Percentiles rank a stretch among this genome's conserved stretches.
These are phyloP conservation scores for Thamnophis sirtalis DNA, from an alignment of 2,113 vertebrate species.

Conservation along the genomic window DNA sequence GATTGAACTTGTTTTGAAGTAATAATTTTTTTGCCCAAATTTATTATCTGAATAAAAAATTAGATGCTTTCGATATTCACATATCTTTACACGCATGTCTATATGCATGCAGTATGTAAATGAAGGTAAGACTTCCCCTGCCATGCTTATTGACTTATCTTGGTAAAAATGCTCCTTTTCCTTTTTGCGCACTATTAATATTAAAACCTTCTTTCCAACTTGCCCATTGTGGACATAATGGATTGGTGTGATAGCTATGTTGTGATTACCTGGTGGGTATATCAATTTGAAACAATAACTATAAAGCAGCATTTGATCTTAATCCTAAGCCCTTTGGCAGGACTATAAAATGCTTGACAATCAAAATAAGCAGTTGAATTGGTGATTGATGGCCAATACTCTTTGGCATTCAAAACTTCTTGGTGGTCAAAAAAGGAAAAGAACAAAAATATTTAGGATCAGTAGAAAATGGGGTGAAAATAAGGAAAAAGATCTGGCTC, in stretches of 20 bases:
- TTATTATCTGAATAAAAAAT: neutral
- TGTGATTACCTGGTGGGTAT: neutral
- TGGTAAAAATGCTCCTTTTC: neutral
- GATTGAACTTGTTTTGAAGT: neutral
- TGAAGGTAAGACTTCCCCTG: neutral
- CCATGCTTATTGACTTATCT: neutral
- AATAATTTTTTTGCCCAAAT: neutral
- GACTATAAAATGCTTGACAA: neutral
- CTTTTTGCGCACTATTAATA: neutral
- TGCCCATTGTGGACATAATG: neutral
- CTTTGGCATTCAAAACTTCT: neutral
- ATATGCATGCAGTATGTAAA: neutral
- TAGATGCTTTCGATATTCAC: neutral
- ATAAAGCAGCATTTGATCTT: neutral
- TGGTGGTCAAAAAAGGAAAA: neutral
- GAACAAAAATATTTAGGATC: neutral
- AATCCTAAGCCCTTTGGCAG: neutral
- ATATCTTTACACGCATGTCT: neutral
- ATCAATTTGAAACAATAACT: neutral
- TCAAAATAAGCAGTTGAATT: neutral
- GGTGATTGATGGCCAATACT: neutral
- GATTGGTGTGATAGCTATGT: neutral
- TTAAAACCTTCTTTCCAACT: neutral
- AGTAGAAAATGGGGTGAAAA: neutral
- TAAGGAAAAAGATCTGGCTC: neutral